A percentile compares a stretch with the other conserved stretches of the same genome.
Conservation (phyloP, 2,888 invertebrate genomes). For the Seira musarum region DNA sequence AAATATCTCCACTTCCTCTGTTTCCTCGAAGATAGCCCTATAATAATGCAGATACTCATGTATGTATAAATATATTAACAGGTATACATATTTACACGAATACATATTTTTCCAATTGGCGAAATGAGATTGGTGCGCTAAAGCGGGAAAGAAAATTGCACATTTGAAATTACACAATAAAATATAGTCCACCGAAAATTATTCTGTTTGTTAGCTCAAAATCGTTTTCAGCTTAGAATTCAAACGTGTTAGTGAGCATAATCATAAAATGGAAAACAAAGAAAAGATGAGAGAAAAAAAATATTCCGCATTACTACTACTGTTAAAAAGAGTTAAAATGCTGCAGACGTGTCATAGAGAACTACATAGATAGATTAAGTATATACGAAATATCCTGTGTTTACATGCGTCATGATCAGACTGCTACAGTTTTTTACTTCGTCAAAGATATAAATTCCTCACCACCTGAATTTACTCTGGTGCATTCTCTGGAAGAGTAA, state of each 20-base stretch:
- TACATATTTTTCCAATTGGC: slow-evolving; percentile 16
- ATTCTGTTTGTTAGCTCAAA: not conserved
- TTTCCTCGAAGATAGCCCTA: slow-evolving; percentile 15
- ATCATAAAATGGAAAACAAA: slow-evolving; percentile 5
- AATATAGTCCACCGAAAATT: slow-evolving; percentile 17
- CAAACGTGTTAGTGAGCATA: not conserved
- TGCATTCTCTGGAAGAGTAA: slow-evolving; percentile 5
- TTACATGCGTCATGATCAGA: slow-evolving; percentile 3
- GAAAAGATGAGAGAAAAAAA: slow-evolving; percentile 4
- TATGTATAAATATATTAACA: not conserved
- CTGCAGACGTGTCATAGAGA: not conserved
- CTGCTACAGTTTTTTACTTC: not conserved
- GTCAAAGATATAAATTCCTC: not conserved
- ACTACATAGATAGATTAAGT: no score
- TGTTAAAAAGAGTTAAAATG: no score
- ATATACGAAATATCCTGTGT: no score
- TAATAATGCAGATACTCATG: slow-evolving; percentile 8
- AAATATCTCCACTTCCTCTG: slow-evolving; percentile 5
- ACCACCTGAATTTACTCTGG: not conserved
- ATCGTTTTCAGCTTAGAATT: slow-evolving; percentile 1
- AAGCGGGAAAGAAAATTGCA: slow-evolving; percentile 18
- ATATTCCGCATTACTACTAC: slow-evolving; percentile 10
- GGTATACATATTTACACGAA: not conserved
- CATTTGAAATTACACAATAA: slow-evolving; percentile 19
- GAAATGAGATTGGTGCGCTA: slow-evolving; percentile 11